These are phyloP conservation scores for Polydrusus tereticollis DNA, from an alignment of 2,888 invertebrate species.

Conservation along the genomic window DNA sequence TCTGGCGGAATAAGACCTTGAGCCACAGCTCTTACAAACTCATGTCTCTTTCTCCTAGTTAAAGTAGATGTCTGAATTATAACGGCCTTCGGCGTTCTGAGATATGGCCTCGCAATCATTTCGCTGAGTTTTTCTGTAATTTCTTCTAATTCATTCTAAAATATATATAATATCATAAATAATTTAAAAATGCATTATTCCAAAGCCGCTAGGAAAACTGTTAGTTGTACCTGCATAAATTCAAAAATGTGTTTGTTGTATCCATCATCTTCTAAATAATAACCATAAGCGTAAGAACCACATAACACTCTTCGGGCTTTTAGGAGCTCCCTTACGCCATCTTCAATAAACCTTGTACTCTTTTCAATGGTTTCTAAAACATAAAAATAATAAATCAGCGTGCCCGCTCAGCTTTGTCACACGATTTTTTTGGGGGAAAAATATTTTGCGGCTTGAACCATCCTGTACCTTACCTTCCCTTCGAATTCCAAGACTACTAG, in stretches of 20 bases:
- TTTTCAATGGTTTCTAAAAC: slow-evolving; percentile 64
- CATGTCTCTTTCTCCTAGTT: slow-evolving; percentile 73
- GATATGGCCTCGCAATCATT: slow-evolving; percentile 75
- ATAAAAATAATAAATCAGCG: too few species aligned
- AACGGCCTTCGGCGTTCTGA: slow-evolving; percentile 73
- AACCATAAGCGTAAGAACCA: slow-evolving; percentile 78
- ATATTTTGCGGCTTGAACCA: too few species aligned
- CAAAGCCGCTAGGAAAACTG: not conserved
- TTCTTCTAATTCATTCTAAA: slow-evolving; percentile 76
- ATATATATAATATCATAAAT: not conserved
- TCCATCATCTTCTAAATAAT: slow-evolving; percentile 75
- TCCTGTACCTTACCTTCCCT: slow-evolving; percentile 66
- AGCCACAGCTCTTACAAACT: slow-evolving; percentile 74
- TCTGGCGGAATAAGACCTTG: slow-evolving; percentile 72
- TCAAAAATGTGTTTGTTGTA: slow-evolving; percentile 78
- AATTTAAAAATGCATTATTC: not conserved
- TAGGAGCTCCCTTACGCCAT: slow-evolving; percentile 74
- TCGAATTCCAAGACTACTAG: slow-evolving; percentile 68
- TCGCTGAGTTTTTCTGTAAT: slow-evolving; percentile 76
- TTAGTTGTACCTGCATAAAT: slow-evolving; percentile 74
- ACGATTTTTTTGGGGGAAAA: too few species aligned
- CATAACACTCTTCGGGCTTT: slow-evolving; percentile 75
- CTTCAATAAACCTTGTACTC: slow-evolving; percentile 72
- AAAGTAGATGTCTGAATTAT: slow-evolving; percentile 74
- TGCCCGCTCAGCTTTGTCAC: too few species aligned